Conservation (phyloP, 2,888 invertebrate species). For the Pyrrhia umbra region DNA sequence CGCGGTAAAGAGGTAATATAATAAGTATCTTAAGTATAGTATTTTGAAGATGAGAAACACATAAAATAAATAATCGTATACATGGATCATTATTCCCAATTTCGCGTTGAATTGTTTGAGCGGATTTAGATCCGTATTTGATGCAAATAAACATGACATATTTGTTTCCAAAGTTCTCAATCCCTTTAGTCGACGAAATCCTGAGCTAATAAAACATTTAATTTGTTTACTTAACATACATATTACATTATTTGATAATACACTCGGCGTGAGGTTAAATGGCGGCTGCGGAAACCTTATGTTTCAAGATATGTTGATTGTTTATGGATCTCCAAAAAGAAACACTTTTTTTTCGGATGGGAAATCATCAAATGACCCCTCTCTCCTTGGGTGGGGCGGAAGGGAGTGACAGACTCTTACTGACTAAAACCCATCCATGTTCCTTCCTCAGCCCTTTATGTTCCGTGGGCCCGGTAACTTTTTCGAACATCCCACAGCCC, state of each 20-base stretch:
- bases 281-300: too few relatives aligned
- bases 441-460: too few relatives aligned
- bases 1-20: too few relatives aligned
- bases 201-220: constrained; percentile 40
- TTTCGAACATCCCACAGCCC: too few relatives aligned
- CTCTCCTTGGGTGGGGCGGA: too few relatives aligned
- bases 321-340: too few relatives aligned
- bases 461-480: too few relatives aligned
- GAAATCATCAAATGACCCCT: too few relatives aligned
- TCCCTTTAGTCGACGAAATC: constrained; percentile 5
- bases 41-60: neutral
- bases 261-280: neutral
- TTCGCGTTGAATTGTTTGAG: neutral
- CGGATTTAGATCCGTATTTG: neutral
- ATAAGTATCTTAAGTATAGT: neutral
- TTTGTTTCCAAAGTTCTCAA: constrained; percentile 10
- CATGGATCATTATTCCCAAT: constrained; percentile 1
- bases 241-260: neutral
- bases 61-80: constrained; percentile 9
- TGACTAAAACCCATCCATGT: too few relatives aligned
- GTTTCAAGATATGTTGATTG: too few relatives aligned
- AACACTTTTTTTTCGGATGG: too few relatives aligned
- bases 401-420: too few relatives aligned
- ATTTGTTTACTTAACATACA: constrained; percentile 18
- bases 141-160: constrained; percentile 14